Evolutionary conservation across 2,797 vertebrate genomes (phyloP).

Genomic region (Oophaga sylvatica): DNA sequence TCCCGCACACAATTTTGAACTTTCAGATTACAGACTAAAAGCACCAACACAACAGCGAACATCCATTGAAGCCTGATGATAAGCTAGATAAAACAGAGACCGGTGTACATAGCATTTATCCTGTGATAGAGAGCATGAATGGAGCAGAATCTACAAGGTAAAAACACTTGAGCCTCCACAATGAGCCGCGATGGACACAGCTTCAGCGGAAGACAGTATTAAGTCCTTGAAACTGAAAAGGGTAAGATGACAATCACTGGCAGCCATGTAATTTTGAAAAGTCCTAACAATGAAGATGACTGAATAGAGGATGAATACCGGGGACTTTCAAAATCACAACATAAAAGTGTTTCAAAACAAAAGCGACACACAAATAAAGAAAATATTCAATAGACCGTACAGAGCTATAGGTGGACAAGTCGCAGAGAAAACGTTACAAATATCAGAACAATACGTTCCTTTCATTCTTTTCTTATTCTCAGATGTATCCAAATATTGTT

Average conservation of each 20-base stretch:
- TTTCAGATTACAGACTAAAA: conserved; percentile 64
- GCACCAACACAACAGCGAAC: conserved; percentile 67
- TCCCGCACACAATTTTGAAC: neutral
- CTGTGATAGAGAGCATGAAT: conserved; percentile 64
- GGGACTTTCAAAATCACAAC: conserved; percentile 50
- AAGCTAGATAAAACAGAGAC: conserved; percentile 67
- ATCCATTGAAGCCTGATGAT: conserved; percentile 65
- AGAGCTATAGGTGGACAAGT: neutral
- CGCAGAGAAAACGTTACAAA: neutral
- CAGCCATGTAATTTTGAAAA: conserved; percentile 34
- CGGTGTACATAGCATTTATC: conserved; percentile 63
- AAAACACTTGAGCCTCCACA: conserved; percentile 62
- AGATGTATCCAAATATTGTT: neutral
- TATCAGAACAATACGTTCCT: neutral
- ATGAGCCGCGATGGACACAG: conserved; percentile 58
- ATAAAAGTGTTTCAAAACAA: conserved; percentile 62
- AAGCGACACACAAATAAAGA: conserved; percentile 26
- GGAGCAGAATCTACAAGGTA: conserved; percentile 65
- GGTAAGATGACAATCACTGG: conserved; percentile 50
- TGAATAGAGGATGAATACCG: conserved; percentile 46
- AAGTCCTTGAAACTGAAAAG: conserved; percentile 61
- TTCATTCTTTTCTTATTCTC: neutral
- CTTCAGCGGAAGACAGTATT: conserved; percentile 45
- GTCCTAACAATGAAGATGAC: conserved; percentile 63
- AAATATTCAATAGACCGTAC: neutral